phyloP scores from a whole-genome alignment of 1,140 invertebrate genomes.

The Episyrphus balteatus region DNA sequence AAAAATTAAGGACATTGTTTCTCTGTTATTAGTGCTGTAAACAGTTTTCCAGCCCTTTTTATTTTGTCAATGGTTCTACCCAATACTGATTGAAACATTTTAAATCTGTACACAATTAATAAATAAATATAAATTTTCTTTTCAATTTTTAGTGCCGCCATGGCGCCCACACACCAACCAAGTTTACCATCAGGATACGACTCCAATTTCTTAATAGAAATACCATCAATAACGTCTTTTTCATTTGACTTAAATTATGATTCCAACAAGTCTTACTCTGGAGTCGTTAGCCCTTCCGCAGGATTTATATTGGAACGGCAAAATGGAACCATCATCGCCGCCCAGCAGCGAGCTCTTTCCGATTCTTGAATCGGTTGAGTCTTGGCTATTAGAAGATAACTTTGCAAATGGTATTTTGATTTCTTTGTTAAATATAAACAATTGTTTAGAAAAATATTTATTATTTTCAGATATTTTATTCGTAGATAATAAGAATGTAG shows the following conservation, averaged over 20 bases:
- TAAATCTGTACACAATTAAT: too few species aligned
- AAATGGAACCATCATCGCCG: constrained; percentile 27
- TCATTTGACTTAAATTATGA: constrained; percentile 11
- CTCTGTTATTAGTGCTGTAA: too few species aligned
- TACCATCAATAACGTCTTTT: constrained; percentile 8
- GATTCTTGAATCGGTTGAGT: constrained; percentile 16
- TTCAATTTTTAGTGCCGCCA: constrained; percentile 34
- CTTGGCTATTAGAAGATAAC: constrained; percentile 28
- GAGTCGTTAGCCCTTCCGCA: constrained; percentile 27
- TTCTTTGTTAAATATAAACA: neutral
- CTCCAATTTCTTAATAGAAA: constrained; percentile 9
- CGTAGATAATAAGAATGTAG: neutral
- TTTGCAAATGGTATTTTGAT: constrained; percentile 27
- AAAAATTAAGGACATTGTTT: too few species aligned
- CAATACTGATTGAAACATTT: too few species aligned
- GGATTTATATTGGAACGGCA: constrained; percentile 31
- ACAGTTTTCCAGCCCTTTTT: too few species aligned
- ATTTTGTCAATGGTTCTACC: too few species aligned
- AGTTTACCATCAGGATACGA: constrained; percentile 21
- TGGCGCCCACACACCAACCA: constrained; percentile 27
- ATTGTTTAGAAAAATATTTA: neutral
- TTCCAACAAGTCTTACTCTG: constrained; percentile 14
- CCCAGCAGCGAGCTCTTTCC: constrained; percentile 24
- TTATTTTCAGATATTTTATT: constrained; percentile 1
- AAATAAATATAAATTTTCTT: too few species aligned